phyloP scores from a whole-genome alignment of 2,113 vertebrate species.

The Stegostoma tigrinum region DNA sequence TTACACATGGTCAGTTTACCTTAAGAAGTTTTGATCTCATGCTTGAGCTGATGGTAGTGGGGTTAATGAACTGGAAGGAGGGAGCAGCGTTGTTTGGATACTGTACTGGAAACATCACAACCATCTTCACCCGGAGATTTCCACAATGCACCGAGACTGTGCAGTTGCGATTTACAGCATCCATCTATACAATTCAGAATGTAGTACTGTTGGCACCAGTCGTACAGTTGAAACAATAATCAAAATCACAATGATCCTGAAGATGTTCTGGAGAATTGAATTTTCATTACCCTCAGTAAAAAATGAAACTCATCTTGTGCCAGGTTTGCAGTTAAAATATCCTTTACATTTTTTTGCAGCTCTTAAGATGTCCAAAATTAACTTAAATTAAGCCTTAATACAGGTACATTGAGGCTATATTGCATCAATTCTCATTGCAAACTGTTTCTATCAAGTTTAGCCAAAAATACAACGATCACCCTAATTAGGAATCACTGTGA shows the following conservation, averaged over 20 bases:
- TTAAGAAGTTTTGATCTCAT: conserved; percentile 94
- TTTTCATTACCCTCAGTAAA: background rate
- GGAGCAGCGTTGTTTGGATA: conserved; percentile 94
- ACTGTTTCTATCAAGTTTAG: background rate
- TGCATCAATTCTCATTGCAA: background rate
- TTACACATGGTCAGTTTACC: conserved; percentile 54
- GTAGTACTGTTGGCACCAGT: background rate
- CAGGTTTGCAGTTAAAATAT: background rate
- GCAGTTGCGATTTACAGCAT: conserved; percentile 81
- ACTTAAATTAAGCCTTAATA: background rate
- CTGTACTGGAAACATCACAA: conserved; percentile 88
- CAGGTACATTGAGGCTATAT: too few relatives aligned
- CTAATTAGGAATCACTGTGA: too few relatives aligned
- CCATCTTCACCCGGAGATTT: conserved; percentile 79
- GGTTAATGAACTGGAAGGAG: conserved; percentile 87
- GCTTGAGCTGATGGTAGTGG: conserved; percentile 80
- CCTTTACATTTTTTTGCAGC: background rate
- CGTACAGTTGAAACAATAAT: background rate
- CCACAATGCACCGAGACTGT: conserved; percentile 86
- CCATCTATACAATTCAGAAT: conserved; percentile 67
- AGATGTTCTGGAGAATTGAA: background rate
- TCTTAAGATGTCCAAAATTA: background rate
- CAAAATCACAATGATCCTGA: conserved; percentile 35
- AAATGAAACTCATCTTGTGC: background rate
- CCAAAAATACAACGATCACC: background rate